Base-by-base conservation (phyloP, 2,797 vertebrate genomes). In the Pogonophryne albipinna region DNA sequence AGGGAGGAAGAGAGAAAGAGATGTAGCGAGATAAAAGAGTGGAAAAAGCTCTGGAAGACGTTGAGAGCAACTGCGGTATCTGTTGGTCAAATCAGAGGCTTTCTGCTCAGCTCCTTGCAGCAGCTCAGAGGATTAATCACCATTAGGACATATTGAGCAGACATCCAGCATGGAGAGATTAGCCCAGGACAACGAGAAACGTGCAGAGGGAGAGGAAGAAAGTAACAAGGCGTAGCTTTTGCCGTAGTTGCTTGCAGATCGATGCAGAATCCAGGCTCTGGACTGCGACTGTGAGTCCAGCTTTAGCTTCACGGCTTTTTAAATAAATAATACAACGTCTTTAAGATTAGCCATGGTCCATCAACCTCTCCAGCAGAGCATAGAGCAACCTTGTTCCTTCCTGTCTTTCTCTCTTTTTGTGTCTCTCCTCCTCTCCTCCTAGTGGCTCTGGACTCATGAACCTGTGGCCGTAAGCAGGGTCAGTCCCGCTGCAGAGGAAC, bases 281-380 rank as follows among this genome's bases (percentile, higher is more conserved):
- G 89, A 91, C 84, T 88, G 89, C 70, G 64, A 89, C 74, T 90
- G 81, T n/a, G 81, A 93, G 90, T 81, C 88, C 89, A 87, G 91
- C 86, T 90, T 88, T 83, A 84, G 89, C 91, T 92, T 90, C 87
- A 85, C 52, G 13, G 85, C 82, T 93, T 94, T 95, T 94, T 93
- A 93, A 96, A 95, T 95, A 95, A 95, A 95, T 95, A 94, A 95
- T 94, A 93, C 83, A 84, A 89, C 62, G 89, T 93, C 92, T 94
- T 94, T 85, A 86, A 91, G 88, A 94, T 95, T 93, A 94, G 87
- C 91, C 87, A 92, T 85, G 93, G 91, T 93, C 87, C 90, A 92
- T 92, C 91, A 94, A 93, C 85, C 83, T 77, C 85, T 87, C 88
- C 87, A 83, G 83, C 90, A 88, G 77, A 84, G 80, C 89, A 83